Evolutionary conservation across 2,888 invertebrate genomes (phyloP), one percentile per base, ranked within the genome.

Genomic region (Amblyjoppa proteus): DNA sequence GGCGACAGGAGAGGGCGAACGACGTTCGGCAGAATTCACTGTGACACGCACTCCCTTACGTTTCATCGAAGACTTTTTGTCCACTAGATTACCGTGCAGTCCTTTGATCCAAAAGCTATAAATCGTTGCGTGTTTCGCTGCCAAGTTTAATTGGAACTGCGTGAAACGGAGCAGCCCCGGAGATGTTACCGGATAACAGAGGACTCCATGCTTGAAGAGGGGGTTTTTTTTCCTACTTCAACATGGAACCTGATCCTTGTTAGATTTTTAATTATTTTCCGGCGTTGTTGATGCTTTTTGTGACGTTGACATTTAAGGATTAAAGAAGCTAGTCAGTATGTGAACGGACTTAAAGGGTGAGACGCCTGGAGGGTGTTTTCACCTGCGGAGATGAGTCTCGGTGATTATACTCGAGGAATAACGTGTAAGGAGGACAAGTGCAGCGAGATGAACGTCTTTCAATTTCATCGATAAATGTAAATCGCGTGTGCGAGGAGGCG

Each of bases 381-480:
- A 89, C 88, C 88, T 90, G 86, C 84, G 88, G 87, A 91, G 92
- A 93, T 93, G 92, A 91, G 90, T 87, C 89, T 79, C 87, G 87
- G 87, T 90, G 91, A 93, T 92, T 92, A 91, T 85, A 74, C 38
- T 68, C 56, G 41, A 51, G 74, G 61, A 81, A 49, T 71, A 31
- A 41, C 20, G 56, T 13, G 45, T 7, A 41, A 45, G 38, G 38
- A 25, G 45, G 13, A 61, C 5, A 31, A 31, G 16, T 13, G 7
- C 69, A 20, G 25, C 16, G 25, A 69, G 13, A 28, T 16, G 31
- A 34, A 73, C 20, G 5, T n/a, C 25, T 20, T 73, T 38, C 0
- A 20, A 25, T 38, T 38, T 53, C 11, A 41, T 56, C 56, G 56
- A 38, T 73, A 56, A 56, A 20, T 13, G 25, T 25, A 20, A 53